Evolutionary conservation across 2,888 invertebrate species (phyloP).

Genomic region (Merodon equestris): DNA sequence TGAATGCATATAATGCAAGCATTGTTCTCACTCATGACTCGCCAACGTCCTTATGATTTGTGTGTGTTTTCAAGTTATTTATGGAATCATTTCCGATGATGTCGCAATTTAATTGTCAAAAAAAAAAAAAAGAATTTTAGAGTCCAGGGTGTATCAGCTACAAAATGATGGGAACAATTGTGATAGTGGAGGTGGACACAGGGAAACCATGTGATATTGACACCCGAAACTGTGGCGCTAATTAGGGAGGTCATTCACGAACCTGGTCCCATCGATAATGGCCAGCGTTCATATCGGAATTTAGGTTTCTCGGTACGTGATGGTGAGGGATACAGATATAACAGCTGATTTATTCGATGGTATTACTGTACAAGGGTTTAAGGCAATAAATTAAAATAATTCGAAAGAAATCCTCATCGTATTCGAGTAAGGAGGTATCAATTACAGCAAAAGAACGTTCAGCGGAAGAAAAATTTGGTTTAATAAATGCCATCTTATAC

Average conservation of each 20-base stretch:
- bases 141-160: background rate
- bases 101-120: slow-evolving; percentile 45
- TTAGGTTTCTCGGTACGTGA: background rate
- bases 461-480: no score
- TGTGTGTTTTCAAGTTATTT: slow-evolving; percentile 35
- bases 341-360: no score
- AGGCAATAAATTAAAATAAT: no score
- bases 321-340: no score
- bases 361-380: no score
- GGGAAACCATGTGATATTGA: no score
- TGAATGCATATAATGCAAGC: slow-evolving; percentile 47
- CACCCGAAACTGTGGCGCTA: slow-evolving; percentile 5
- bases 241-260: slow-evolving; percentile 22
- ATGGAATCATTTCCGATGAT: slow-evolving; percentile 28
- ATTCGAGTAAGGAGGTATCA: no score
- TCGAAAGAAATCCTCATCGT: no score
- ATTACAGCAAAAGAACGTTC: no score
- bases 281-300: slow-evolving; percentile 8
- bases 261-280: background rate
- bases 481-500: no score
- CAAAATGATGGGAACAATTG: no score
- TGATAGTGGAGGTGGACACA: no score
- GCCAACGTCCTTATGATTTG: slow-evolving; percentile 19
- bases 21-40: slow-evolving; percentile 34
- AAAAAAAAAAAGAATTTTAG: slow-evolving; percentile 47